phyloP scores from a whole-genome alignment of 1,140 invertebrate genomes.

The Vollenhovia emeryi region DNA sequence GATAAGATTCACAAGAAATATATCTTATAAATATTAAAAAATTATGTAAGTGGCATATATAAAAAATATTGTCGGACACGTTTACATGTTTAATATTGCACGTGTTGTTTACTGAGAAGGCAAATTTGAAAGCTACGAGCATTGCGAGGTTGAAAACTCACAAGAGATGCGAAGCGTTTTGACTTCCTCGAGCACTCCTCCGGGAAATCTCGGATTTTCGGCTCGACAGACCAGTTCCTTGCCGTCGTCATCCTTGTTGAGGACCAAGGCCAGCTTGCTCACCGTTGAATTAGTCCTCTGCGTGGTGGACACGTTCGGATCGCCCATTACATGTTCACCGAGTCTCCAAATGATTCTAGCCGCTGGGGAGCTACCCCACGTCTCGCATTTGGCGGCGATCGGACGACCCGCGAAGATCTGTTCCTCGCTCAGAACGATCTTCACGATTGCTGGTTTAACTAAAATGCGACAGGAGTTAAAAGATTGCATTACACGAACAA shows the following conservation, averaged over 20 bases:
- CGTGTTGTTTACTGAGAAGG: neutral
- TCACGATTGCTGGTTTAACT: slow-evolving; percentile 91
- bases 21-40: neutral
- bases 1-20: neutral
- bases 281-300: slow-evolving; percentile 89
- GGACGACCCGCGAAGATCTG: slow-evolving; percentile 87
- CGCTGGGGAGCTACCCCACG: slow-evolving; percentile 90
- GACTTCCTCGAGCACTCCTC: slow-evolving; percentile 91
- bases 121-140: neutral
- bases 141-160: slow-evolving; percentile 86
- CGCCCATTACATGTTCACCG: slow-evolving; percentile 88
- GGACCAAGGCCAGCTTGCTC: slow-evolving; percentile 90
- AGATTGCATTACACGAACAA: neutral
- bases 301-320: slow-evolving; percentile 83
- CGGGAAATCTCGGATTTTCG: slow-evolving; percentile 95
- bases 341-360: slow-evolving; percentile 91
- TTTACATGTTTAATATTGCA: neutral
- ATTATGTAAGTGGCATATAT: neutral
- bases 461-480: slow-evolving; percentile 57
- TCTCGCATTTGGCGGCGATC: slow-evolving; percentile 89
- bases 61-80: neutral
- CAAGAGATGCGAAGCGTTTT: slow-evolving; percentile 93
- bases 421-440: slow-evolving; percentile 88
- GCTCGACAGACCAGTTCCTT: slow-evolving; percentile 93
- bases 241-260: slow-evolving; percentile 92